Evolutionary conservation across 2,888 invertebrate species (phyloP), one percentile per base, ranked within the genome.

Genomic region (Hyalella azteca): DNA sequence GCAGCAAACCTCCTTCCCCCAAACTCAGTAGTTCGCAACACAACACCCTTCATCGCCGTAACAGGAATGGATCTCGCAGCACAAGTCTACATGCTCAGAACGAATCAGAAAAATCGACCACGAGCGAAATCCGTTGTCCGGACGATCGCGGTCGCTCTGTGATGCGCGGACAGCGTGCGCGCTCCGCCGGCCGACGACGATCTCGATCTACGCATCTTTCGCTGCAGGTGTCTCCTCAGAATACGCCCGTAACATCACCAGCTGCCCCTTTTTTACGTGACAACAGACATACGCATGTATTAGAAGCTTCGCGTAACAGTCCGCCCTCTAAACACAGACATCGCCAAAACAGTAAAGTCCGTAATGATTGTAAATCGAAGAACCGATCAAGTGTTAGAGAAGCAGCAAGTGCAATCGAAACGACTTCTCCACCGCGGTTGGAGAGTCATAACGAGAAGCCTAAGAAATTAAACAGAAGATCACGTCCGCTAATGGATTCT

Each of bases 381-480:
- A 29, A 60, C 36, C 32, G 60, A 36, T 60, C 60, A 29, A 36
- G 60, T n/a, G 60, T 19, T 1, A 29, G 60, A 60, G 60, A 60
- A 19, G 15, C 5, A 19, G 9, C 60, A n/a, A 5, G 60, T 29
- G 29, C 36, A 3, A n/a, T n/a, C n/a, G 36, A 60, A 5, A 22
- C 54, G 11, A 9, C 54, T 7, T 36, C 29, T 19, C 36, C 60
- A 3, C 19, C 60, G 29, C 60, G 15, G 5, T 15, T 1, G 22
- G 36, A 60, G 32, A 60, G 60, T 15, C 60, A 29, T 19, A 60
- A 32, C 36, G 36, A 11, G 13, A 60, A 15, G 29, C 60, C 19
- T 36, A 60, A 60, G 19, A 60, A 60, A 19, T 36, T 60, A 36
- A 60, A 60, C 36, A 60, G 60, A 15, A n/a, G 60, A 60, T 60